Percentiles rank a stretch among this genome's conserved stretches.
Evolutionary conservation across 2,113 vertebrate species (phyloP).

Genomic region (Oplegnathus fasciatus): DNA sequence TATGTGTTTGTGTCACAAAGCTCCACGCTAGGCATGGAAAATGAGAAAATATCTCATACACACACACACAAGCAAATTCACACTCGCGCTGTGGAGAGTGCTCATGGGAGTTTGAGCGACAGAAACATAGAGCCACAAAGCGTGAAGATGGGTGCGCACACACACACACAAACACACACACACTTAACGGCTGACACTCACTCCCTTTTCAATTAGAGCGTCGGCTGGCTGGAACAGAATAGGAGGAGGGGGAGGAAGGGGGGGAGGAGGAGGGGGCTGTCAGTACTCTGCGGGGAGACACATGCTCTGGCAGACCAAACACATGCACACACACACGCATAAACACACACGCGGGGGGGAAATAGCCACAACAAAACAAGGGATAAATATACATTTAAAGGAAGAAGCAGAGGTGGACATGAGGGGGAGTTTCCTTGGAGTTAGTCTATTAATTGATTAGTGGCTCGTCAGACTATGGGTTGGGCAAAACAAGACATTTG

Average conservation of each 20-base stretch:
- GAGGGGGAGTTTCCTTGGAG: background rate
- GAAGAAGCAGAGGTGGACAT: background rate
- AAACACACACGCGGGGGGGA: background rate
- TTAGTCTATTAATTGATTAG: background rate
- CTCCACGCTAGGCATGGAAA: constrained; percentile 38
- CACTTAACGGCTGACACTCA: constrained; percentile 80
- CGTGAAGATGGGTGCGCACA: constrained; percentile 65
- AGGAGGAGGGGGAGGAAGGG: constrained; percentile 29
- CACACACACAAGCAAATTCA: constrained; percentile 50
- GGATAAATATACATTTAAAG: background rate
- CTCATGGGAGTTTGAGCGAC: constrained; percentile 80
- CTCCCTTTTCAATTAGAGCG: constrained; percentile 85
- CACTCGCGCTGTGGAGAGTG: constrained; percentile 58
- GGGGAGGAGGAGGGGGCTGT: constrained; percentile 57
- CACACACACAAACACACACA: constrained; percentile 38
- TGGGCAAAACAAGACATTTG: background rate
- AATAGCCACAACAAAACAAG: constrained; percentile 25
- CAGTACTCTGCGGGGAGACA: constrained; percentile 72
- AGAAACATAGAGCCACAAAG: constrained; percentile 75
- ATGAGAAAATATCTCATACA: constrained; percentile 45
- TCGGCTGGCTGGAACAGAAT: constrained; percentile 80
- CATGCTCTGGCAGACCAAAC: constrained; percentile 70
- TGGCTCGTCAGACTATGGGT: background rate
- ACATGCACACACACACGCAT: constrained; percentile 30
- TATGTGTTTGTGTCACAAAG: constrained; percentile 56